Evolutionary conservation across 2,888 invertebrate genomes (phyloP).

Genomic region (Eilema griseolum): DNA sequence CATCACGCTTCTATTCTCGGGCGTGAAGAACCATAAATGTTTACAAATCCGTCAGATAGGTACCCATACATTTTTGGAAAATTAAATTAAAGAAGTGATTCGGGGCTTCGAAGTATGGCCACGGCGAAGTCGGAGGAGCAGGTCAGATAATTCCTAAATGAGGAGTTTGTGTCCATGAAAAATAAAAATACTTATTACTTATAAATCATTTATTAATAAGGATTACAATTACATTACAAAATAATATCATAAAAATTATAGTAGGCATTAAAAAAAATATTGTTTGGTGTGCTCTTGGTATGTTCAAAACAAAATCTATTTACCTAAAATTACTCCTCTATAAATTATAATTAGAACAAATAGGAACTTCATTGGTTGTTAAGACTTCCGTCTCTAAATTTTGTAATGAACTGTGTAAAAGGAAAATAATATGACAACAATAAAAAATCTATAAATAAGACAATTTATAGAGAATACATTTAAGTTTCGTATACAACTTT

Average conservation of each 20-base stretch:
- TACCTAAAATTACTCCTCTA: slow-evolving; percentile 45
- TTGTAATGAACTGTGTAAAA: slow-evolving; percentile 26
- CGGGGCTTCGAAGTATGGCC: no score
- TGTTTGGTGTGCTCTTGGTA: slow-evolving; percentile 45
- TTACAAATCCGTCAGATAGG: no score
- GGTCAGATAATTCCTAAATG: neutral
- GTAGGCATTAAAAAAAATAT: slow-evolving; percentile 45
- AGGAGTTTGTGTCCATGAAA: neutral
- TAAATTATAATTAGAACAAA: slow-evolving; percentile 44
- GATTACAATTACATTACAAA: slow-evolving; percentile 46
- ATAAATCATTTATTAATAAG: slow-evolving; percentile 31
- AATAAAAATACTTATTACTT: slow-evolving; percentile 26
- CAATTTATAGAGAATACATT: neutral
- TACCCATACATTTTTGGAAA: no score
- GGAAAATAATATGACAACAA: neutral
- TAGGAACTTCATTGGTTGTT: slow-evolving; percentile 53
- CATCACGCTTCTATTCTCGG: no score
- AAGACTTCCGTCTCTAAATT: slow-evolving; percentile 31
- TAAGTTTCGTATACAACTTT: slow-evolving; percentile 1
- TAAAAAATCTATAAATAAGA: neutral
- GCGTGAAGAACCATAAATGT: no score
- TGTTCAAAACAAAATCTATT: slow-evolving; percentile 41
- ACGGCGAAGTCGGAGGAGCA: no score
- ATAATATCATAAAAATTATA: slow-evolving; percentile 55
- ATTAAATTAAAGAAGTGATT: no score